Percentiles rank a stretch among this genome's conserved stretches.
These are phyloP conservation scores for Spizaetus ornatus DNA, from an alignment of 2,113 vertebrate species.

Conservation along the genomic window DNA sequence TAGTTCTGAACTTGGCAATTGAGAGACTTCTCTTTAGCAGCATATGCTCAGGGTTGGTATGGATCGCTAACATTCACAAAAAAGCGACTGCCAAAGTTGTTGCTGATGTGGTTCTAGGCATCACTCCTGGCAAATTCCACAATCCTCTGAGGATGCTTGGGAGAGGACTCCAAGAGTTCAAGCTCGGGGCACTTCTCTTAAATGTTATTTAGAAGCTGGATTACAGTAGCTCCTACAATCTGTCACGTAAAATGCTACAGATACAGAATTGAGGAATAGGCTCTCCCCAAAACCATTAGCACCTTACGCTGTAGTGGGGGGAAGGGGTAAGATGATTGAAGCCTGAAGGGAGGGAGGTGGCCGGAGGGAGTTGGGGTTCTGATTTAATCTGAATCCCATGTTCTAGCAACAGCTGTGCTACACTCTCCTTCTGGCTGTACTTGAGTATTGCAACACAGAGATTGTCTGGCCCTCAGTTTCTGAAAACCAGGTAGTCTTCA, in stretches of 20 bases:
- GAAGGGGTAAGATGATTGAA: neutral
- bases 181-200: neutral
- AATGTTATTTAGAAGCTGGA: neutral
- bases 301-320: fast-evolving
- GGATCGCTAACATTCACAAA: fast-evolving
- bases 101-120: neutral
- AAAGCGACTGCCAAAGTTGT: neutral
- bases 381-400: fast-evolving
- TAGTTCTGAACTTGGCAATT: neutral
- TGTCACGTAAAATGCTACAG: neutral
- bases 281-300: neutral
- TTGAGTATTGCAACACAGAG: neutral
- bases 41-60: neutral
- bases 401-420: neutral
- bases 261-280: fast-evolving
- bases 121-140: neutral
- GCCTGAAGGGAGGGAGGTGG: neutral
- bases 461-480: neutral
- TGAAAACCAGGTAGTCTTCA: neutral
- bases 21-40: neutral
- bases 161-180: neutral
- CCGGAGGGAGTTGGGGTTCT: neutral
- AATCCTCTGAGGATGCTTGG: neutral
- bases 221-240: neutral
- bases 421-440: fast-evolving